phyloP scores from a whole-genome alignment of 2,888 invertebrate species.

The Epistrophe grossulariae region DNA sequence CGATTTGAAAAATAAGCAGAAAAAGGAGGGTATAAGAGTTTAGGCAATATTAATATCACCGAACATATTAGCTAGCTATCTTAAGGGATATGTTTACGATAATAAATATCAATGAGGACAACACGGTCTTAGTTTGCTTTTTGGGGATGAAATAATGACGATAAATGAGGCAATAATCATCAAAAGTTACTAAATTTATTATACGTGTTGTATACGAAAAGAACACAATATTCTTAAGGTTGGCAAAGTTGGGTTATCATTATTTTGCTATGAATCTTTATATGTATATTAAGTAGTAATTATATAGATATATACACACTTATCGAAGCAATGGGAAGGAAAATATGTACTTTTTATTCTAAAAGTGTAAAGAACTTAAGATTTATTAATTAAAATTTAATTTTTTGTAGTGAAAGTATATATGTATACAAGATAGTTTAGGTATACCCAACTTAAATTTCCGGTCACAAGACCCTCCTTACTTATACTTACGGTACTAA shows the following conservation, averaged over 20 bases:
- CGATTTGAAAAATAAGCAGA: background rate
- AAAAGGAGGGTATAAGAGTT: background rate
- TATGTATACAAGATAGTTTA: too few relatives aligned
- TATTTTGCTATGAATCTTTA: slow-evolving; percentile 12
- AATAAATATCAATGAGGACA: slow-evolving; percentile 64
- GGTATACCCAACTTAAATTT: too few relatives aligned
- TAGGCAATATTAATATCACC: slow-evolving; percentile 29
- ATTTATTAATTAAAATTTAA: too few relatives aligned
- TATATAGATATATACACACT: background rate
- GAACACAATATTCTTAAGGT: background rate
- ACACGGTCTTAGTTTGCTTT: slow-evolving; percentile 20
- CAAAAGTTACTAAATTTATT: slow-evolving; percentile 26
- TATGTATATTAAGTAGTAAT: too few relatives aligned
- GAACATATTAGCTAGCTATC: slow-evolving; percentile 44
- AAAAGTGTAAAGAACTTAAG: too few relatives aligned
- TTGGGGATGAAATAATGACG: slow-evolving; percentile 36
- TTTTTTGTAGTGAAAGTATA: too few relatives aligned
- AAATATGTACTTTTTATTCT: too few relatives aligned
- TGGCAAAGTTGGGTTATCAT: background rate
- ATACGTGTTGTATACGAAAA: background rate
- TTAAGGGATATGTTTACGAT: slow-evolving; percentile 45
- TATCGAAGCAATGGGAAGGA: background rate
- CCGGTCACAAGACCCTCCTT: too few relatives aligned
- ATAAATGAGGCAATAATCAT: slow-evolving; percentile 60
- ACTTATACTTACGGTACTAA: too few relatives aligned